Conservation (phyloP, 37 sponge, comb jelly and placozoan genomes). For the Hormiphora californensis region DNA sequence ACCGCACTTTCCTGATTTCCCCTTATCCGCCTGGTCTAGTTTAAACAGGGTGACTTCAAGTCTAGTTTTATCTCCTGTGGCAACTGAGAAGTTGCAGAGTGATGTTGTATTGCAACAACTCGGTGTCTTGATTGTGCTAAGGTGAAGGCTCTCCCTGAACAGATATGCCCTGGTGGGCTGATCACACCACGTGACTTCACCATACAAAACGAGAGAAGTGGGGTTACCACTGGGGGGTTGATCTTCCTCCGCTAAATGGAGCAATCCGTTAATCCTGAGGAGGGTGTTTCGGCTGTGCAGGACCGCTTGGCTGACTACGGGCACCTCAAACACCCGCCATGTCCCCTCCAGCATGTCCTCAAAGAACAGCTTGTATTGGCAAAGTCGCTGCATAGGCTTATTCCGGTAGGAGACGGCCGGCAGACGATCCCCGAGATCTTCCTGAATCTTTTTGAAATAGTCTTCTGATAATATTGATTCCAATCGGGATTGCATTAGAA, state of each 20-base stretch:
- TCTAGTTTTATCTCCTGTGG: too few relatives aligned
- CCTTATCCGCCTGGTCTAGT: too few relatives aligned
- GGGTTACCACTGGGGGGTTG: too few relatives aligned
- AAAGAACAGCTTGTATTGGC: conserved; percentile 1
- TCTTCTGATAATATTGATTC: background rate
- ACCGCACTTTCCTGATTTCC: too few relatives aligned
- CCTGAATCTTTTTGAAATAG: conserved; percentile 12
- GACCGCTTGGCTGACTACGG: background rate
- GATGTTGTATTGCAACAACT: too few relatives aligned
- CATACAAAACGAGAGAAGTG: too few relatives aligned
- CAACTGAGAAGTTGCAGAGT: too few relatives aligned
- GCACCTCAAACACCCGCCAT: background rate
- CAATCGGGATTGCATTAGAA: background rate
- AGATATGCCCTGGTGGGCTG: background rate
- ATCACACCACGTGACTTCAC: background rate
- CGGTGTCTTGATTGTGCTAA: too few relatives aligned
- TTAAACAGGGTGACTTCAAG: too few relatives aligned
- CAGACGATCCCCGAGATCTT: background rate
- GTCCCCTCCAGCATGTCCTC: background rate
- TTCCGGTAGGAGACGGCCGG: background rate
- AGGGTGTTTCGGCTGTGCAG: background rate
- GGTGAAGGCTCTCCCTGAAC: background rate
- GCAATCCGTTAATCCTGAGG: background rate
- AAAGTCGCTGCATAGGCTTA: conserved; percentile 22
- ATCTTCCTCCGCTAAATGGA: background rate